A percentile compares a stretch with the other conserved stretches of the same genome.
These are phyloP conservation scores for Etheostoma perlongum DNA, from an alignment of 2,797 vertebrate genomes.

Conservation along the genomic window DNA sequence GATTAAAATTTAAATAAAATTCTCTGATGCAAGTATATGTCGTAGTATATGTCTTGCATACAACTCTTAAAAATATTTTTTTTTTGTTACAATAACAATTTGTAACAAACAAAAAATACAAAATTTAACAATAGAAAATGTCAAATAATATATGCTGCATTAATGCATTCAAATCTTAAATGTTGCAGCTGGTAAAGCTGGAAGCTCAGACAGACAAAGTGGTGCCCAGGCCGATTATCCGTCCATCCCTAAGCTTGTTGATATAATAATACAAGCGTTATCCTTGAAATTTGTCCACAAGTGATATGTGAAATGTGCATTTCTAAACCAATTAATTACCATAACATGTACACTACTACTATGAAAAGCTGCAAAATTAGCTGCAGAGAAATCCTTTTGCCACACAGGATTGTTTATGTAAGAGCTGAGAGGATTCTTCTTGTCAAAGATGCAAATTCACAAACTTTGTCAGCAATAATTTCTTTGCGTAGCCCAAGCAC, in stretches of 20 bases:
- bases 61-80: too few species aligned
- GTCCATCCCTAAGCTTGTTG: not conserved
- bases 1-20: too few species aligned
- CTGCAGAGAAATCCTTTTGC: constrained; percentile 32
- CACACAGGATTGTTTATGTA: constrained; percentile 38
- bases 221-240: too few species aligned
- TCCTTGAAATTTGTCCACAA: not conserved
- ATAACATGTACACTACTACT: not conserved
- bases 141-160: too few species aligned
- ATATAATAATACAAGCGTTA: not conserved
- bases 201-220: too few species aligned
- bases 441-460: constrained; percentile 17
- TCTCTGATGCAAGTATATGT: too few species aligned
- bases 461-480: constrained; percentile 29
- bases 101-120: too few species aligned
- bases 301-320: not conserved
- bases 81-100: too few species aligned
- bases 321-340: not conserved
- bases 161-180: too few species aligned
- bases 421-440: constrained; percentile 25
- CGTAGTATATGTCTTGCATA: too few species aligned
- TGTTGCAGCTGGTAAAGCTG: too few species aligned
- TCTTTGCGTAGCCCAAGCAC: constrained; percentile 2
- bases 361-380: constrained; percentile 11
- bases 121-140: too few species aligned